Base-by-base conservation (phyloP, 2,888 invertebrate genomes). In the Lithophane ornitopus region DNA sequence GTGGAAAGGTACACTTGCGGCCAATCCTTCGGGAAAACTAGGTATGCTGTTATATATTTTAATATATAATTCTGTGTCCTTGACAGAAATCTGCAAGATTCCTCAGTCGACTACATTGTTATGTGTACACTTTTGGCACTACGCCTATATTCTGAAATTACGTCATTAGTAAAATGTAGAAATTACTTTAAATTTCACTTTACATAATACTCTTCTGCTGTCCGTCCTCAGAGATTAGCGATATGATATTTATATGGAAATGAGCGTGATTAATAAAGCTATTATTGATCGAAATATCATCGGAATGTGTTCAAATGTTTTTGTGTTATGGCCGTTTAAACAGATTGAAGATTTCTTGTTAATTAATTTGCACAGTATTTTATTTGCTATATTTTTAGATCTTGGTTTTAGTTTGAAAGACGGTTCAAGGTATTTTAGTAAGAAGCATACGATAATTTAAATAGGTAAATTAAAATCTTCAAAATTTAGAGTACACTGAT, bases 11-110 rank as follows among this genome's bases (percentile, higher is more conserved):
- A 46, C 46, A 49, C 8, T 19, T 49, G 8, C 19, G 49, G 2
- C 0, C 19, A 49, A 49, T 3, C 16, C 49, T 19, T 19, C 19
- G 49, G 49, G 49, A 19, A 7, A 49, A 19, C 44, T 14, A 14
- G 7, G 8, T 19, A 19, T 49, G 19, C 19, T 49, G 19, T 49
- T 19, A 49, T 19, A 8, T 8, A 19, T 49, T 46, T 19, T 49
- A 62, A 59, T 67, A 80, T 34, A 34, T 69, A 81, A 70, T 49
- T 34, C 9, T 19, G 11, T 41, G 77, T 58, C 67, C 83, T 82
- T 77, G 75, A 58, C 72, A 58, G 22, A 67, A 52, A 77, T 73
- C 70, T 65, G 69, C 75, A 74, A 73, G 80, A 85, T 77, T 80
- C 52, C 59, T 58, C 63, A 49, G 34, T 54, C 61, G 19, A 28